These are phyloP conservation scores for Philopotamus ludificatus DNA, from an alignment of 1,140 invertebrate genomes.

Conservation along the genomic window DNA sequence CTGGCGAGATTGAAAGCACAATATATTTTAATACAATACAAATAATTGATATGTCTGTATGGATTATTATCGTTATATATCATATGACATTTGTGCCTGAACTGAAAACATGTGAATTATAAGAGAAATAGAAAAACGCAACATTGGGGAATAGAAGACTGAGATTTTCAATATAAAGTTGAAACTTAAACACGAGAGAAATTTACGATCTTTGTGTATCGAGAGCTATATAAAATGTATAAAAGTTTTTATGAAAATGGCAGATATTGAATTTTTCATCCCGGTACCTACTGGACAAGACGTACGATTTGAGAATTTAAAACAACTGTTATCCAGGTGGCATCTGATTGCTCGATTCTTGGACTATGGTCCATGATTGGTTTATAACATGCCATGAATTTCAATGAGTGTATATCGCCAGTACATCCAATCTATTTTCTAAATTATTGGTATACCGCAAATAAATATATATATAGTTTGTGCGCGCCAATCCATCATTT, in stretches of 20 bases:
- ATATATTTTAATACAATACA: too few species aligned
- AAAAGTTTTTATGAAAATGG: too few species aligned
- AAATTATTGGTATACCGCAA: too few species aligned
- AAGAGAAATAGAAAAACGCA: neutral
- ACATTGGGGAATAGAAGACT: neutral
- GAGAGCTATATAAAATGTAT: neutral
- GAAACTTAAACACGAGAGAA: neutral
- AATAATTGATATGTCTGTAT: neutral
- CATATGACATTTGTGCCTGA: neutral
- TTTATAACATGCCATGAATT: slow-evolving; percentile 1
- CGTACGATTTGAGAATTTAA: neutral
- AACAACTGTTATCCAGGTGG: neutral
- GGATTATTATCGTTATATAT: neutral
- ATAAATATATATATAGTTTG: too few species aligned
- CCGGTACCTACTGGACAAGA: too few species aligned
- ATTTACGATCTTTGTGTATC: neutral
- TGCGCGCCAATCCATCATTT: too few species aligned
- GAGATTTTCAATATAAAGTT: neutral
- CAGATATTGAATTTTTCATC: too few species aligned
- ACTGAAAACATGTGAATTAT: neutral
- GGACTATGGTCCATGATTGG: slow-evolving; percentile 33
- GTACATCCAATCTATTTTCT: too few species aligned
- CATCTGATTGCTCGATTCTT: slow-evolving; percentile 11
- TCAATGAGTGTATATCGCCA: slow-evolving; percentile 31
- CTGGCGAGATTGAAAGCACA: too few species aligned